These are phyloP conservation scores for Gymnogyps californianus DNA, from an alignment of 2,113 vertebrate species.

Conservation along the genomic window DNA sequence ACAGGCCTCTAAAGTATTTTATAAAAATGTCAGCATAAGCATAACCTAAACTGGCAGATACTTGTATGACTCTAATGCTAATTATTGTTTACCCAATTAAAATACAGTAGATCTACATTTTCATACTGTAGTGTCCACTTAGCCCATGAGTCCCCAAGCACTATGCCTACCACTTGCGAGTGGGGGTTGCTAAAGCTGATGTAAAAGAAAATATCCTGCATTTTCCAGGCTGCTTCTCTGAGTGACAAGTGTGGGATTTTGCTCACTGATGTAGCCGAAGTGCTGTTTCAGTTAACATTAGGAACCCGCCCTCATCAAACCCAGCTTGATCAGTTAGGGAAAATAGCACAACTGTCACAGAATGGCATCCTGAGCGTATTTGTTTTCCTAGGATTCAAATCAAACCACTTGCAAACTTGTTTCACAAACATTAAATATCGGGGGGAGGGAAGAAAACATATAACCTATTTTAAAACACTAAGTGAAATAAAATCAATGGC, in stretches of 20 bases:
- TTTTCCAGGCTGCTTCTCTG: not conserved
- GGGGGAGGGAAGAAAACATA: not conserved
- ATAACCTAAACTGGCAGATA: not conserved
- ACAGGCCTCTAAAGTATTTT: conserved; percentile 3
- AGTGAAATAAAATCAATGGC: conserved; percentile 67
- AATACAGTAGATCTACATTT: not conserved
- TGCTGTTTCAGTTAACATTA: not conserved
- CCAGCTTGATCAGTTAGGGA: not conserved
- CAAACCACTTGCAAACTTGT: not conserved
- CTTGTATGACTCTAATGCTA: not conserved
- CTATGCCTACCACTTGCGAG: not conserved
- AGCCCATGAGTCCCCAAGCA: not conserved
- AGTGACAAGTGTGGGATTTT: not conserved
- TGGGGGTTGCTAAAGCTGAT: not conserved
- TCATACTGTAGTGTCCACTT: not conserved
- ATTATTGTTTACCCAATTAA: conserved; percentile 13
- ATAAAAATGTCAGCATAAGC: conserved; percentile 21
- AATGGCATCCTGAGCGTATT: not conserved
- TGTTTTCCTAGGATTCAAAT: not conserved
- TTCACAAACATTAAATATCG: not conserved
- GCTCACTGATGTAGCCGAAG: not conserved
- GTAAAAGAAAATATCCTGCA: not conserved
- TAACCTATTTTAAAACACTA: conserved; percentile 38
- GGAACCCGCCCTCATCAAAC: not conserved
- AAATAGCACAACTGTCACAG: not conserved